A percentile compares a stretch with the other conserved stretches of the same genome.
phyloP scores from a whole-genome alignment of 2,888 invertebrate genomes.

The Xanthorhoe designata region DNA sequence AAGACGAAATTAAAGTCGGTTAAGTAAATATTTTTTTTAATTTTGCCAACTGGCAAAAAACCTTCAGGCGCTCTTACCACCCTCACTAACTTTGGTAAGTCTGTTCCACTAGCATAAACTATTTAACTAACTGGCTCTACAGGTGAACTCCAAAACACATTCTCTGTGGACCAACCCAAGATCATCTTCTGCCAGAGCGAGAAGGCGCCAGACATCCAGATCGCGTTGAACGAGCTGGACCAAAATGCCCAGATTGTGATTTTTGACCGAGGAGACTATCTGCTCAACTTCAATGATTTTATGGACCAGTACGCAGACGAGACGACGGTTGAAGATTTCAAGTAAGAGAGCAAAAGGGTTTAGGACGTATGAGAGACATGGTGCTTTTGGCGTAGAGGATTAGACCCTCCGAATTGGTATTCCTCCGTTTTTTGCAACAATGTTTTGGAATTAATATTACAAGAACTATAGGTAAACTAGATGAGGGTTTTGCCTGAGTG shows the following conservation, averaged over 20 bases:
- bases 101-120: no score
- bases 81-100: not conserved
- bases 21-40: no score
- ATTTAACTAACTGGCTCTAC: not conserved
- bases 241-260: slow-evolving; percentile 59
- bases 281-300: slow-evolving; percentile 57
- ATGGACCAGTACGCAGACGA: slow-evolving; percentile 55
- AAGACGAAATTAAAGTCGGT: no score
- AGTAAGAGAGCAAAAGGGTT: slow-evolving; percentile 44
- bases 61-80: no score
- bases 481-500: no score
- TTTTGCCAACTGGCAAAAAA: no score
- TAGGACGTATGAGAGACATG: no score
- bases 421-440: no score
- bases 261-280: slow-evolving; percentile 61
- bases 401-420: no score
- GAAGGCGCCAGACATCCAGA: slow-evolving; percentile 57
- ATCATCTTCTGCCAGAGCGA: slow-evolving; percentile 69
- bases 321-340: slow-evolving; percentile 56
- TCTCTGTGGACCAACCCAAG: slow-evolving; percentile 59
- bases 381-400: no score
- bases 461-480: no score
- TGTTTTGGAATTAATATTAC: no score
- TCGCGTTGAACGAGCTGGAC: slow-evolving; percentile 54
- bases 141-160: slow-evolving; percentile 62